These are phyloP conservation scores for Drosophila tropicalis DNA, from an alignment of 1,140 invertebrate genomes.

Conservation along the genomic window DNA sequence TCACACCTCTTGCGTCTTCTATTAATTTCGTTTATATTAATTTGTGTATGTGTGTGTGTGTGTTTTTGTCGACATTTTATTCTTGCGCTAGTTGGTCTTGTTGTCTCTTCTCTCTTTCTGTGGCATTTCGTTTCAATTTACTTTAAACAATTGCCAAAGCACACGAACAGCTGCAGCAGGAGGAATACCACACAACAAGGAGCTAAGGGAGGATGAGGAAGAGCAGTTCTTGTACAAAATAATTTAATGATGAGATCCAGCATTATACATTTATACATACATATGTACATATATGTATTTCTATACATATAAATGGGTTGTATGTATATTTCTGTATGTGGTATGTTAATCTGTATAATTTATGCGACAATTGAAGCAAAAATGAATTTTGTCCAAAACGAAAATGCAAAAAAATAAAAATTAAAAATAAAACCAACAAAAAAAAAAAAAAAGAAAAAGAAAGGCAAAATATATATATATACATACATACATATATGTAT, in stretches of 20 bases:
- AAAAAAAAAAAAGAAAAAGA: too few relatives aligned
- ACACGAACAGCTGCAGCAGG: conserved; percentile 53
- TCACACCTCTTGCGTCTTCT: not conserved
- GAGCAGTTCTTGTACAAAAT: conserved; percentile 34
- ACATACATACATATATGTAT: too few relatives aligned
- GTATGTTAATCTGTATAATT: conserved; percentile 73
- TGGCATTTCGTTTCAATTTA: conserved; percentile 60
- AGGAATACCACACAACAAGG: not conserved
- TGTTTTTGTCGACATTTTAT: not conserved
- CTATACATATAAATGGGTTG: conserved; percentile 10
- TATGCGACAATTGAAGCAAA: conserved; percentile 77
- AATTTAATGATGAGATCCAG: conserved; percentile 58
- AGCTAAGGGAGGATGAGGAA: not conserved
- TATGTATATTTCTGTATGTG: conserved; percentile 24
- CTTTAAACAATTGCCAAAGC: conserved; percentile 71
- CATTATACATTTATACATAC: conserved; percentile 12
- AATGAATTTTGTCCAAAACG: conserved; percentile 63
- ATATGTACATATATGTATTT: conserved; percentile 10
- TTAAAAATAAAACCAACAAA: not conserved
- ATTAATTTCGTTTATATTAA: not conserved
- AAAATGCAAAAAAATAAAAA: conserved; percentile 16
- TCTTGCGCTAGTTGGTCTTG: conserved; percentile 8
- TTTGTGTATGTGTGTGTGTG: not conserved
- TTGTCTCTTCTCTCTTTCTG: conserved; percentile 2
- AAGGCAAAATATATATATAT: too few relatives aligned